These are phyloP conservation scores for Archilochus colubris DNA, from an alignment of 2,113 vertebrate genomes.

Conservation along the genomic window DNA sequence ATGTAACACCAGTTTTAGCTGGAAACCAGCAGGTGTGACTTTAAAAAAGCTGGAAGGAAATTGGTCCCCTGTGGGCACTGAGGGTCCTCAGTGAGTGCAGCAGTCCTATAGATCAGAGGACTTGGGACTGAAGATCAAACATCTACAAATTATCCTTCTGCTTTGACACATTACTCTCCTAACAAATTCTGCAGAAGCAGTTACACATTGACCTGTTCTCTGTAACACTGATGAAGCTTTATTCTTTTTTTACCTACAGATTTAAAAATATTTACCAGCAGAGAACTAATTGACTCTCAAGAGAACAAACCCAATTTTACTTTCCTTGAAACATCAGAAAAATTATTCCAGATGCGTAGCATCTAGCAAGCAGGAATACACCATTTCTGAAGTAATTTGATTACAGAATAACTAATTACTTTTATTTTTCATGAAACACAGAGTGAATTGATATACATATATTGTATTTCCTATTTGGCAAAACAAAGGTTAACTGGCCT, in stretches of 20 bases:
- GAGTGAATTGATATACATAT: neutral
- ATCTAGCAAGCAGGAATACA: neutral
- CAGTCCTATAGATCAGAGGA: neutral
- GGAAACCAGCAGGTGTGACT: neutral
- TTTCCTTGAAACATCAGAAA: neutral
- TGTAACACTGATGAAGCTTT: neutral
- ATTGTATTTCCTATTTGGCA: neutral
- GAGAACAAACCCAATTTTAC: slow-evolving; percentile 28
- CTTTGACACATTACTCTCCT: neutral
- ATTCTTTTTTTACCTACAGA: neutral
- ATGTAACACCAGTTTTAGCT: neutral
- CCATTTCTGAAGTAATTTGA: neutral
- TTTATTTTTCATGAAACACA: neutral
- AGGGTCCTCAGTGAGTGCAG: neutral
- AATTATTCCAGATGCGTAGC: neutral
- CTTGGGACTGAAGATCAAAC: neutral
- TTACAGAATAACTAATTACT: neutral
- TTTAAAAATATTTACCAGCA: slow-evolving; percentile 44
- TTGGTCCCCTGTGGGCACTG: neutral
- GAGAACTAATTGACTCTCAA: slow-evolving; percentile 17
- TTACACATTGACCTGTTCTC: neutral
- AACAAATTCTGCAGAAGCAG: neutral
- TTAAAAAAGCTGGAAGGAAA: neutral
- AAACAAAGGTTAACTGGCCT: neutral
- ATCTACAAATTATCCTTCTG: neutral